These are phyloP conservation scores for Synergus gifuensis DNA, from an alignment of 2,888 invertebrate species.

Conservation along the genomic window DNA sequence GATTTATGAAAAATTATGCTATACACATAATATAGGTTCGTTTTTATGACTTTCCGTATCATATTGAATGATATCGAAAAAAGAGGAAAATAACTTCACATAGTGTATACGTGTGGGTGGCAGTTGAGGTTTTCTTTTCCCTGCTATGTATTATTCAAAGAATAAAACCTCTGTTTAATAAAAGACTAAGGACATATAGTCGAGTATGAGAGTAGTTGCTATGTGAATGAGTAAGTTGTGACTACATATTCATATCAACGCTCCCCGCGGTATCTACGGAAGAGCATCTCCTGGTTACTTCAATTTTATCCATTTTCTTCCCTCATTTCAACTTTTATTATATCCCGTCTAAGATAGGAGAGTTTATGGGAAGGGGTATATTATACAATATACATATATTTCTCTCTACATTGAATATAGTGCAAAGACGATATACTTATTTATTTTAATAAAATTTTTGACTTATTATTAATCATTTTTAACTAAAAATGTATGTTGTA, in stretches of 20 bases:
- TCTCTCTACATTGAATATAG: no score
- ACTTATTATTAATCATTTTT: no score
- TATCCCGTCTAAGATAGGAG: not conserved
- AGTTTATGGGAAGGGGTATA: not conserved
- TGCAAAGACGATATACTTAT: no score
- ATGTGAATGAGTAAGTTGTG: slow-evolving; percentile 27
- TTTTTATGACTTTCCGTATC: not conserved
- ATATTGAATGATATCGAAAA: not conserved
- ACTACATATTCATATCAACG: slow-evolving; percentile 34
- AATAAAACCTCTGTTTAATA: slow-evolving; percentile 38
- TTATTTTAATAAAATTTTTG: no score
- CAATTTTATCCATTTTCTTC: slow-evolving; percentile 19
- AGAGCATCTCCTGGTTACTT: not conserved
- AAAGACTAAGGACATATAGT: slow-evolving; percentile 12
- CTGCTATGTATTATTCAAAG: slow-evolving; percentile 7
- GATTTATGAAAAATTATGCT: not conserved
- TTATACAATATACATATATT: no score
- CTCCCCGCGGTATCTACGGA: slow-evolving; percentile 9
- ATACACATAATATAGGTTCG: not conserved
- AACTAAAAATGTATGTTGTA: no score
- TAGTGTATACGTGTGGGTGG: not conserved
- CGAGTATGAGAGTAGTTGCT: not conserved
- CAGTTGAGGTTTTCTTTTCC: not conserved
- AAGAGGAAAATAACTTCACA: slow-evolving; percentile 1
- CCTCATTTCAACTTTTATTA: slow-evolving; percentile 22